phyloP scores from a whole-genome alignment of 2,888 invertebrate genomes.

The Odontomyia ornata region DNA sequence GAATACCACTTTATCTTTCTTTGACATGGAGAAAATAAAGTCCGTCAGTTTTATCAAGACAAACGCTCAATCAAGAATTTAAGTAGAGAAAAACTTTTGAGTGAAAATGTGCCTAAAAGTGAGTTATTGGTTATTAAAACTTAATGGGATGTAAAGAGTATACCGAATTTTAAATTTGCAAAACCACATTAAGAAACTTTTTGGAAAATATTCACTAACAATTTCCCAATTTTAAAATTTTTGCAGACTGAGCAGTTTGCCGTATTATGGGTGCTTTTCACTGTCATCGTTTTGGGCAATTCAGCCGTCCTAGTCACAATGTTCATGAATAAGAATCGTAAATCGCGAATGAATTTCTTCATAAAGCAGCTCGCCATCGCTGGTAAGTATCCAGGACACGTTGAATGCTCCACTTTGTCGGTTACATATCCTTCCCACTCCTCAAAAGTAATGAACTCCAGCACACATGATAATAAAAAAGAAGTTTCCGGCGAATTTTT shows the following conservation, averaged over 20 bases:
- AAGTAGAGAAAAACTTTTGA: too few relatives aligned
- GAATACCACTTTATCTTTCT: too few relatives aligned
- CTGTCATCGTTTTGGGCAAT: conserved; percentile 87
- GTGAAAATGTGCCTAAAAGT: too few relatives aligned
- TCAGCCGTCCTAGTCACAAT: conserved; percentile 87
- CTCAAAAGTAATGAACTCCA: neutral
- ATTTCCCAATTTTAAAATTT: too few relatives aligned
- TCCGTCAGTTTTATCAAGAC: too few relatives aligned
- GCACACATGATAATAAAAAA: conserved; percentile 26
- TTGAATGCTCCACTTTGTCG: neutral
- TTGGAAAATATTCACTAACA: too few relatives aligned
- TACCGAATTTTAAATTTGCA: too few relatives aligned
- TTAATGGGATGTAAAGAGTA: too few relatives aligned
- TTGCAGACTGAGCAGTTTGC: conserved; percentile 88
- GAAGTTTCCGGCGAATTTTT: neutral
- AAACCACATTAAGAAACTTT: too few relatives aligned
- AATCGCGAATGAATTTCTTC: conserved; percentile 95
- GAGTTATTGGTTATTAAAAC: too few relatives aligned
- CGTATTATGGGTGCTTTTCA: conserved; percentile 84
- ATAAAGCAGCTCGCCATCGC: conserved; percentile 92
- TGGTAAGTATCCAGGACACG: conserved; percentile 68
- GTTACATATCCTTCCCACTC: neutral
- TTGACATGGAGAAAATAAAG: too few relatives aligned
- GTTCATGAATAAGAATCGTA: conserved; percentile 81
- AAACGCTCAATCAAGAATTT: too few relatives aligned